Conservation (phyloP, 2,888 invertebrate species). For the Coenonympha arcania region DNA sequence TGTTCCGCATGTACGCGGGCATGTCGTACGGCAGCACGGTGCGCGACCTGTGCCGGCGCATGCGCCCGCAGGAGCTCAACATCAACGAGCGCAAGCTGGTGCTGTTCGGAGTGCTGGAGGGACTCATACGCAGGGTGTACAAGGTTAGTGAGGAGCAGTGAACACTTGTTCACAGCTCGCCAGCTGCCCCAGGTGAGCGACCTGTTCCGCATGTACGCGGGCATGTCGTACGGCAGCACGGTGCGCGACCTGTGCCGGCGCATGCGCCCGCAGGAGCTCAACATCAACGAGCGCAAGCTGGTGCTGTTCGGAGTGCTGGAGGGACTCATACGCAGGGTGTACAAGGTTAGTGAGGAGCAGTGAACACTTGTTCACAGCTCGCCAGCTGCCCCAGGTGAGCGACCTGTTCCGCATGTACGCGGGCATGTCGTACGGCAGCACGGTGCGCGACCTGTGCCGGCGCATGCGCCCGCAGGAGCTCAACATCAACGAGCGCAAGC, state of each 20-base stretch:
- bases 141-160: constrained; percentile 77
- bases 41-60: constrained; percentile 81
- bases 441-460: constrained; percentile 82
- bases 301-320: constrained; percentile 92
- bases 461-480: constrained; percentile 81
- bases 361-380: too few relatives aligned
- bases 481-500: constrained; percentile 84
- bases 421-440: constrained; percentile 83
- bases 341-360: constrained; percentile 81
- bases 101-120: constrained; percentile 90
- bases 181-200: constrained; percentile 78
- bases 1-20: constrained; percentile 82
- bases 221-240: constrained; percentile 83
- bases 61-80: constrained; percentile 81
- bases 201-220: constrained; percentile 82
- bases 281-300: constrained; percentile 85
- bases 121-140: constrained; percentile 85
- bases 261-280: constrained; percentile 80
- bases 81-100: constrained; percentile 88
- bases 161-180: constrained; percentile 61
- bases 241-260: constrained; percentile 83
- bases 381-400: constrained; percentile 77
- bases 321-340: constrained; percentile 85
- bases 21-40: constrained; percentile 85
- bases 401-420: constrained; percentile 84